Evolutionary conservation across 2,888 invertebrate genomes (phyloP).

Genomic region (Archips crataeganus): DNA sequence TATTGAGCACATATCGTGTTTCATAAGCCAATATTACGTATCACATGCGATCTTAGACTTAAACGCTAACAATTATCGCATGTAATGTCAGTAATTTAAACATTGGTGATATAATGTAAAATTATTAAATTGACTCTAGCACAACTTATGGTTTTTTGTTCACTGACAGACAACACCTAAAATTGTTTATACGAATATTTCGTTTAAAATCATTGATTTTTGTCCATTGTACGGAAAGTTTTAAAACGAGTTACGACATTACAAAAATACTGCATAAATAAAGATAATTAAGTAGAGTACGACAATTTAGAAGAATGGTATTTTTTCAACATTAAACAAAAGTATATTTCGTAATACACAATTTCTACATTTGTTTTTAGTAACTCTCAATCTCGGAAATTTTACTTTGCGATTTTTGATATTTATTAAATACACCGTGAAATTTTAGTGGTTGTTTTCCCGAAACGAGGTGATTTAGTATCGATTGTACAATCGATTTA

Average conservation of each 20-base stretch:
- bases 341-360: no score
- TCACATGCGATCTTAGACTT: slow-evolving; percentile 39
- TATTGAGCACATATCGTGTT: slow-evolving; percentile 65
- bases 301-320: no score
- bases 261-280: not conserved
- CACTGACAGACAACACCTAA: slow-evolving; percentile 23
- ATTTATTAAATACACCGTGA: no score
- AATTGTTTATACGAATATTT: not conserved
- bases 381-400: no score
- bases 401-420: no score
- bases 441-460: no score
- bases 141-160: slow-evolving; percentile 61
- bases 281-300: not conserved
- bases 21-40: slow-evolving; percentile 58
- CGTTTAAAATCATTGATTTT: not conserved
- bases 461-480: no score
- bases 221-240: not conserved
- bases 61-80: slow-evolving; percentile 39
- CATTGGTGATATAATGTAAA: slow-evolving; percentile 46
- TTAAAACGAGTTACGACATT: no score
- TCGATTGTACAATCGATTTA: no score
- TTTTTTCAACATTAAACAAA: no score
- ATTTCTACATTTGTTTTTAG: no score
- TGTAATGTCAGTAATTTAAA: slow-evolving; percentile 14
- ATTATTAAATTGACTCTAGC: slow-evolving; percentile 67